phyloP scores from a whole-genome alignment of 2,797 vertebrate species.

The Streptopelia turtur region DNA sequence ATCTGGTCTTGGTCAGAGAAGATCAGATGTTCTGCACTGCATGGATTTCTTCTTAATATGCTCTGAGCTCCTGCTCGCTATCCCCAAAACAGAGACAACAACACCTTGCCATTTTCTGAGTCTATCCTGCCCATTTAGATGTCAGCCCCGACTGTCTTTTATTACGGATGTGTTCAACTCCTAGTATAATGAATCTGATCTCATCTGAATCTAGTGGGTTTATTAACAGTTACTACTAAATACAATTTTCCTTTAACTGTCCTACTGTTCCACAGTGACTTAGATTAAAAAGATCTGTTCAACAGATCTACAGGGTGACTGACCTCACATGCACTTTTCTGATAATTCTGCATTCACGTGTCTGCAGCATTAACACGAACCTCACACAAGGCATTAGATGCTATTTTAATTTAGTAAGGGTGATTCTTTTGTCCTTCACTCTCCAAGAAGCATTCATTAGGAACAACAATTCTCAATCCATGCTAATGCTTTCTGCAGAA shows the following conservation, averaged over 20 bases:
- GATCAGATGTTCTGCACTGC: neutral
- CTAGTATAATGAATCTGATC: neutral
- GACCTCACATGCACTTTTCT: neutral
- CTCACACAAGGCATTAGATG: neutral
- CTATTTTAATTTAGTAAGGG: neutral
- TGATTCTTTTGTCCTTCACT: neutral
- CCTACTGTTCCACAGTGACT: neutral
- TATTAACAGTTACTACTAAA: neutral
- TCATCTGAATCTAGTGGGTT: neutral
- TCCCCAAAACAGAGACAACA: neutral
- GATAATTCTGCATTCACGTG: neutral
- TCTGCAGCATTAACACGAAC: neutral
- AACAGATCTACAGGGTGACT: neutral
- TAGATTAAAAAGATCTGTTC: neutral
- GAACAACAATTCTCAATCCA: neutral
- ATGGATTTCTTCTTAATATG: neutral
- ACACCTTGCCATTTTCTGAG: neutral
- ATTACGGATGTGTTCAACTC: neutral
- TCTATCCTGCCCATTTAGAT: neutral
- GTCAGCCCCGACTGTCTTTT: neutral
- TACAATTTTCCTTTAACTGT: neutral
- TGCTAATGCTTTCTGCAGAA: neutral
- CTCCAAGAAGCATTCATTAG: neutral
- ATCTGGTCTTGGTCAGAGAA: neutral
- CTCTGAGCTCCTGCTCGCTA: neutral